Evolutionary conservation across 2,888 invertebrate genomes (phyloP).

Genomic region (Meliscaeva auricollis): DNA sequence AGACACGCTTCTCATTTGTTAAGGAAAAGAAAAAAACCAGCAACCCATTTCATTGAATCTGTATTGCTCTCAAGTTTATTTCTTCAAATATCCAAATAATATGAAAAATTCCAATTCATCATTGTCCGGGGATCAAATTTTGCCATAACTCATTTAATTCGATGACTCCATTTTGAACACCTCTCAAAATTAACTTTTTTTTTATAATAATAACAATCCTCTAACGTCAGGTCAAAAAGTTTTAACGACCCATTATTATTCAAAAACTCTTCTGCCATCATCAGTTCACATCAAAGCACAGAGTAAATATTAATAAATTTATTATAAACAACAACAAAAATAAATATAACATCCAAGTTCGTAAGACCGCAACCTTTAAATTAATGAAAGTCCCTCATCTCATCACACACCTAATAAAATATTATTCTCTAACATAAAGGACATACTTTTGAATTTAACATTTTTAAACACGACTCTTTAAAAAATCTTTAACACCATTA

Average conservation of each 20-base stretch:
- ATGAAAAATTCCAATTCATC: no score
- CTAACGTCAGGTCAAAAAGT: not conserved
- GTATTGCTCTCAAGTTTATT: no score
- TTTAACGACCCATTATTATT: not conserved
- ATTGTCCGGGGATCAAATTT: no score
- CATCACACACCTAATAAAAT: conserved; percentile 18
- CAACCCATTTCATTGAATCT: no score
- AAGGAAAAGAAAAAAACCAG: no score
- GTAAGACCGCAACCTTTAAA: conserved; percentile 5
- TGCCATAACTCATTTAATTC: no score
- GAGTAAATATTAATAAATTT: conserved; percentile 16
- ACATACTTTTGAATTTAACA: conserved; percentile 2
- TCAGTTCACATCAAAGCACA: not conserved
- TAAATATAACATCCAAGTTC: not conserved
- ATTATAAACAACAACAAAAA: not conserved
- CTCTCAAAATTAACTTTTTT: no score
- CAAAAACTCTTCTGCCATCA: not conserved
- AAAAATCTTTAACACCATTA: conserved; percentile 15
- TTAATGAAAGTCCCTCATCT: conserved; percentile 27
- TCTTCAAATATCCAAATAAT: no score
- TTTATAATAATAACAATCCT: no score
- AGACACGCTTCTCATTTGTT: no score
- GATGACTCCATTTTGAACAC: no score
- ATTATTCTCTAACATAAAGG: not conserved
- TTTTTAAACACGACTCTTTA: conserved; percentile 6